Percentiles rank a stretch among this genome's conserved stretches.
phyloP scores from a whole-genome alignment of 2,113 vertebrate species.

The Leptobrachium ailaonicum region DNA sequence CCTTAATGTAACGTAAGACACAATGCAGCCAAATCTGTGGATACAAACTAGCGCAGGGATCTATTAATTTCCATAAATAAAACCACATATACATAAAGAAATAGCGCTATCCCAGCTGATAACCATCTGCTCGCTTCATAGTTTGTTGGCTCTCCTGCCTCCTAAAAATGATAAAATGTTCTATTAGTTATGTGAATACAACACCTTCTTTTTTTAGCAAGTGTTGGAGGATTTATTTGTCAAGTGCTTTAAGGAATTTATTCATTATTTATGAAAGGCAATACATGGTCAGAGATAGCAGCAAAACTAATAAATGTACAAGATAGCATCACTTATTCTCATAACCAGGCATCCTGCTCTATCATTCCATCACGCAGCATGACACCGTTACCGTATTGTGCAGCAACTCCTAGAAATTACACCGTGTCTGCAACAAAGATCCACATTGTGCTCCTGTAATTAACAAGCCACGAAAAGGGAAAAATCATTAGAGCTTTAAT shows the following conservation, averaged over 20 bases:
- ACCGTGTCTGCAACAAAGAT: constrained; percentile 2
- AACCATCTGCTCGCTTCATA: not conserved
- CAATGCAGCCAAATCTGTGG: no score
- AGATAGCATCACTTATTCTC: constrained; percentile 18
- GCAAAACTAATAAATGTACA: constrained; percentile 11
- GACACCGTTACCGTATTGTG: constrained; percentile 17
- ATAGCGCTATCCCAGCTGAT: not conserved
- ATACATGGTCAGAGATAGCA: constrained; percentile 16
- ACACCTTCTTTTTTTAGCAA: constrained; percentile 9
- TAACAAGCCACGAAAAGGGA: not conserved
- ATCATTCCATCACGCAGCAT: constrained; percentile 5
- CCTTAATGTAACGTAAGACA: no score
- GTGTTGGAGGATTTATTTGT: constrained; percentile 35
- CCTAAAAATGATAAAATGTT: not conserved
- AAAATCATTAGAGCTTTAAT: constrained; percentile 19
- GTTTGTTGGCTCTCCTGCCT: not conserved
- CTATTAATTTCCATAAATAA: no score
- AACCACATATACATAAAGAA: no score
- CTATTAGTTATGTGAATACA: not conserved
- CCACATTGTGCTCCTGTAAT: constrained; percentile 8
- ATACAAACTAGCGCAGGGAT: no score
- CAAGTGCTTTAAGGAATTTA: constrained; percentile 25
- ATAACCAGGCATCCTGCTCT: not conserved
- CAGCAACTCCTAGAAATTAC: not conserved
- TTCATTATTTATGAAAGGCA: constrained; percentile 34